Percentiles rank a stretch among this genome's conserved stretches.
Evolutionary conservation across 2,113 vertebrate genomes (phyloP).

Genomic region (Aspidoscelis tigris): DNA sequence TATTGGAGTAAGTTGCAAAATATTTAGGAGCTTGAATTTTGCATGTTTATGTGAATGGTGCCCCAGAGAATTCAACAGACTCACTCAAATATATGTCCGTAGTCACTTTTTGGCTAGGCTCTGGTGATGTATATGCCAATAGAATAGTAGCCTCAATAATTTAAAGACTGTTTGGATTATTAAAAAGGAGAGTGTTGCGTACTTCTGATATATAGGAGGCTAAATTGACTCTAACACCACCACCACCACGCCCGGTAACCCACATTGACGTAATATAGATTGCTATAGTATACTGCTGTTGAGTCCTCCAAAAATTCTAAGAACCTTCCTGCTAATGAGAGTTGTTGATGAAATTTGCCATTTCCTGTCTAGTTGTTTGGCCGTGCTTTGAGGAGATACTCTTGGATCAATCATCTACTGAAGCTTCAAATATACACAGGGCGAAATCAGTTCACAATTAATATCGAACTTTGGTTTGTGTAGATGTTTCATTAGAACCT

Average conservation of each 20-base stretch:
- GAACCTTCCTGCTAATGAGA: neutral
- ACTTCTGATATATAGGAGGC: neutral
- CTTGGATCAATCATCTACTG: too few relatives aligned
- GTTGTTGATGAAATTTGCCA: neutral
- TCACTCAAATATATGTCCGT: too few relatives aligned
- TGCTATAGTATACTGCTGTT: neutral
- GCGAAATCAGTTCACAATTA: neutral
- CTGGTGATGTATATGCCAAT: neutral
- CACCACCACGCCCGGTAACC: neutral
- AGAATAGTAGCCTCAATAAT: neutral
- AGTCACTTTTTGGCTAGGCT: neutral
- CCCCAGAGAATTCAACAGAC: neutral
- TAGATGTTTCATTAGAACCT: neutral
- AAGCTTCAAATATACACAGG: neutral
- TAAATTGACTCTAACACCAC: neutral
- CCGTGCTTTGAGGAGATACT: neutral
- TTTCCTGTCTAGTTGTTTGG: neutral
- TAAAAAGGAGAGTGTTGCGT: neutral
- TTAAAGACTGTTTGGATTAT: neutral
- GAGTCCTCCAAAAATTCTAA: neutral
- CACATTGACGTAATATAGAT: neutral
- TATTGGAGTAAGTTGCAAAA: too few relatives aligned
- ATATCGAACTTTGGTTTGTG: neutral
- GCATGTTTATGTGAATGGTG: too few relatives aligned
- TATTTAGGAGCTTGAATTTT: neutral